Conservation (phyloP, 2,888 invertebrate genomes). For the Acholoe squamosa region DNA sequence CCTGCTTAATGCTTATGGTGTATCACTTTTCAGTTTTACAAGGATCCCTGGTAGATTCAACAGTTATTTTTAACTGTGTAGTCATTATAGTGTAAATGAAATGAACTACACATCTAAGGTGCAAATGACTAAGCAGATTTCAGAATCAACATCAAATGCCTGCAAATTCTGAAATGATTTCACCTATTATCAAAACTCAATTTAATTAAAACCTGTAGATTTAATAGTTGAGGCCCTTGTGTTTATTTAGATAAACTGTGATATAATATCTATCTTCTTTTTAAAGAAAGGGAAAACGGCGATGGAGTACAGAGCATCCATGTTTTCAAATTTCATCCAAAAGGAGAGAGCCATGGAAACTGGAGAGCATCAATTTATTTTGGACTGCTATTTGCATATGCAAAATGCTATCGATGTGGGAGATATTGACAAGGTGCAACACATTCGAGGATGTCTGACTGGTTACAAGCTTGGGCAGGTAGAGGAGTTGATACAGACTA, state of each 20-base stretch:
- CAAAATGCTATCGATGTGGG: neutral
- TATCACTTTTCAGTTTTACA: too few relatives aligned
- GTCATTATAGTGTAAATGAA: too few relatives aligned
- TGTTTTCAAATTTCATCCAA: neutral
- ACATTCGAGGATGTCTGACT: neutral
- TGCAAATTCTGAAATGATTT: neutral
- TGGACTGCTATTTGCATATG: neutral
- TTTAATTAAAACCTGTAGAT: too few relatives aligned
- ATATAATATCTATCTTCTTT: neutral
- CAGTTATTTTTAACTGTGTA: too few relatives aligned
- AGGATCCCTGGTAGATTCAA: too few relatives aligned
- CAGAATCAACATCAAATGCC: neutral
- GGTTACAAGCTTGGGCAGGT: conserved; percentile 32
- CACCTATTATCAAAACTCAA: neutral
- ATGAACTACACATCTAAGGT: neutral
- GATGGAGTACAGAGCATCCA: neutral
- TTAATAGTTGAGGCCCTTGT: neutral
- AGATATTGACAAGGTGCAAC: neutral
- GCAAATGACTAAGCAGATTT: neutral
- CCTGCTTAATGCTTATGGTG: too few relatives aligned
- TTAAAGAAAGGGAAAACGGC: neutral
- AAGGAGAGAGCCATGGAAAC: neutral
- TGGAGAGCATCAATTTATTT: neutral
- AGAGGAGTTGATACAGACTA: neutral
- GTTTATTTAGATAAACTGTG: neutral